Percentiles rank a stretch among this genome's conserved stretches.
Evolutionary conservation across 2,888 invertebrate species (phyloP).

Genomic region (Meandrusa payeni): DNA sequence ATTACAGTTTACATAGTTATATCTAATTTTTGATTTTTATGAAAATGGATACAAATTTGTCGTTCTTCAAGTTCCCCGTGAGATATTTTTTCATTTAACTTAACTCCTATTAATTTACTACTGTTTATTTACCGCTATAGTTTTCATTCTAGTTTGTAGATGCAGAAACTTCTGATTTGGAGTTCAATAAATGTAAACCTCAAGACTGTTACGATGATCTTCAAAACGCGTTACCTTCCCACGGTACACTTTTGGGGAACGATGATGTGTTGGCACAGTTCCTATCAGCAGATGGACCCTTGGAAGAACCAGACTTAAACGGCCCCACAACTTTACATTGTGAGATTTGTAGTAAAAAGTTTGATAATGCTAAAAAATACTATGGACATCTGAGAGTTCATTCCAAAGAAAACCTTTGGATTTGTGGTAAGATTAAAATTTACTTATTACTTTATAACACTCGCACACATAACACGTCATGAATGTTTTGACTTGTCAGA

Average conservation of each 20-base stretch:
- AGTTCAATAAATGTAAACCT: slow-evolving; percentile 40
- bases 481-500: too few relatives aligned
- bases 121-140: background rate
- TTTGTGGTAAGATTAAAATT: slow-evolving; percentile 70
- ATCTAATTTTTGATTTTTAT: too few relatives aligned
- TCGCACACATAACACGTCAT: too few relatives aligned
- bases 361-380: slow-evolving; percentile 72
- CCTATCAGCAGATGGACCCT: slow-evolving; percentile 60
- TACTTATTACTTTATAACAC: too few relatives aligned
- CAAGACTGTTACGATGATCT: slow-evolving; percentile 54
- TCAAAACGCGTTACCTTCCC: slow-evolving; percentile 45
- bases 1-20: too few relatives aligned
- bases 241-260: slow-evolving; percentile 46
- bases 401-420: slow-evolving; percentile 69
- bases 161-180: slow-evolving; percentile 49
- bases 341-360: slow-evolving; percentile 68
- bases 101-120: background rate
- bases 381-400: slow-evolving; percentile 71
- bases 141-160: slow-evolving; percentile 55
- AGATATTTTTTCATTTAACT: slow-evolving; percentile 9
- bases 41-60: slow-evolving; percentile 41
- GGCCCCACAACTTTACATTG: slow-evolving; percentile 69
- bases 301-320: slow-evolving; percentile 69
- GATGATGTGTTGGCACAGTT: slow-evolving; percentile 70
- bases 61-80: slow-evolving; percentile 67